Evolutionary conservation across 2,113 vertebrate genomes (phyloP).

Genomic region (Eolophus roseicapilla): DNA sequence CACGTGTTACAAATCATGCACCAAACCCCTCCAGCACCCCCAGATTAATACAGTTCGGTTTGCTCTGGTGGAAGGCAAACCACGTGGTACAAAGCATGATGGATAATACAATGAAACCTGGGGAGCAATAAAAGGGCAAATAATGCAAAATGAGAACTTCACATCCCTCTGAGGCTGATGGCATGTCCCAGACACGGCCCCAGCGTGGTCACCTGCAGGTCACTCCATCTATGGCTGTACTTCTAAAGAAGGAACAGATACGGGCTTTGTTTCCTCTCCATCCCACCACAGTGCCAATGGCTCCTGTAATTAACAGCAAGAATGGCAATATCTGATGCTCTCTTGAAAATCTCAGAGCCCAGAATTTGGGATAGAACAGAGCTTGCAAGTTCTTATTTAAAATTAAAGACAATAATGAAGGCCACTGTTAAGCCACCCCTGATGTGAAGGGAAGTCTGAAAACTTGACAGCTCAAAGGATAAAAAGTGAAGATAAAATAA

Average conservation of each 20-base stretch:
- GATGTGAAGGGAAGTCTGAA: background rate
- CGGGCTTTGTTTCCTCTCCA: background rate
- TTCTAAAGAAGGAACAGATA: background rate
- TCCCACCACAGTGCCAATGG: background rate
- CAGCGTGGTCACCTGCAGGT: background rate
- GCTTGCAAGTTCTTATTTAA: fast-evolving
- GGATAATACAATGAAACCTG: background rate
- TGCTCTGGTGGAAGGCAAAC: background rate
- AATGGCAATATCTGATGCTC: background rate
- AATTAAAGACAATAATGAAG: background rate
- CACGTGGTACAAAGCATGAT: background rate
- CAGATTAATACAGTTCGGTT: background rate
- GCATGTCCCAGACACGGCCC: background rate
- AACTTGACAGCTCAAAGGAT: background rate
- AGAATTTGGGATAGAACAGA: background rate
- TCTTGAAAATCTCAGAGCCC: background rate
- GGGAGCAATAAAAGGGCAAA: background rate
- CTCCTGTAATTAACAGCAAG: background rate
- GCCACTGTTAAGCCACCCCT: background rate
- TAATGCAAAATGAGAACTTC: background rate
- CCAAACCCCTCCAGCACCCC: background rate
- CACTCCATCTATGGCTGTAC: background rate
- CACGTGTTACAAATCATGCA: background rate
- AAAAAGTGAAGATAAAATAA: background rate
- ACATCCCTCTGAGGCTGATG: background rate